Evolutionary conservation across 1,140 invertebrate species (phyloP).

Genomic region (Bradysia coprophila): DNA sequence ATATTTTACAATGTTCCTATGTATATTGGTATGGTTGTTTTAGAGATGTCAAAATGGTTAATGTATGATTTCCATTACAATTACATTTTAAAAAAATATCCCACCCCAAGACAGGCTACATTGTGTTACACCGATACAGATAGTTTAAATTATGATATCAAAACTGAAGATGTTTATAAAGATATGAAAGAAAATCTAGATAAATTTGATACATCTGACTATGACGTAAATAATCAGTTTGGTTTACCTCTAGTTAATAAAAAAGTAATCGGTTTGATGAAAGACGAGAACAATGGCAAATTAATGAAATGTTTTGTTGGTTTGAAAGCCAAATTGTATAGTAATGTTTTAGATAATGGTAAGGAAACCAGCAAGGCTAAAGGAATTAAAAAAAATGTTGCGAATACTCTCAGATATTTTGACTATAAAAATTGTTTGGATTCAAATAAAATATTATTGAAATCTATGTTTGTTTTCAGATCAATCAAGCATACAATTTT

Average conservation of each 20-base stretch:
- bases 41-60: slow-evolving; percentile 22
- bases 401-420: slow-evolving; percentile 6
- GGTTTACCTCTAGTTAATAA: slow-evolving; percentile 10
- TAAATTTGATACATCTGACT: slow-evolving; percentile 17
- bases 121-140: slow-evolving; percentile 27
- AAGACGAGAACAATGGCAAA: slow-evolving; percentile 12
- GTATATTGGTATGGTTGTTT: slow-evolving; percentile 20
- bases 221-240: slow-evolving; percentile 7
- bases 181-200: slow-evolving; percentile 17
- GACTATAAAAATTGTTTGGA: slow-evolving; percentile 11
- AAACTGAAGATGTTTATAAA: slow-evolving; percentile 22
- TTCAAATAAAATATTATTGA: slow-evolving; percentile 7
- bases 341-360: not conserved
- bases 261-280: slow-evolving; percentile 12
- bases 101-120: slow-evolving; percentile 8
- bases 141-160: slow-evolving; percentile 20
- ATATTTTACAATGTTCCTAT: slow-evolving; percentile 23
- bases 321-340: not conserved
- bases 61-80: slow-evolving; percentile 19
- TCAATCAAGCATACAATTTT: slow-evolving; percentile 10
- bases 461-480: slow-evolving; percentile 10
- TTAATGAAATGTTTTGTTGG: not conserved
- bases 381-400: slow-evolving; percentile 7
- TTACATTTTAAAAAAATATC: slow-evolving; percentile 13
- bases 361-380: slow-evolving; percentile 6